phyloP scores from a whole-genome alignment of 1,140 invertebrate genomes.

The Sipha flava region DNA sequence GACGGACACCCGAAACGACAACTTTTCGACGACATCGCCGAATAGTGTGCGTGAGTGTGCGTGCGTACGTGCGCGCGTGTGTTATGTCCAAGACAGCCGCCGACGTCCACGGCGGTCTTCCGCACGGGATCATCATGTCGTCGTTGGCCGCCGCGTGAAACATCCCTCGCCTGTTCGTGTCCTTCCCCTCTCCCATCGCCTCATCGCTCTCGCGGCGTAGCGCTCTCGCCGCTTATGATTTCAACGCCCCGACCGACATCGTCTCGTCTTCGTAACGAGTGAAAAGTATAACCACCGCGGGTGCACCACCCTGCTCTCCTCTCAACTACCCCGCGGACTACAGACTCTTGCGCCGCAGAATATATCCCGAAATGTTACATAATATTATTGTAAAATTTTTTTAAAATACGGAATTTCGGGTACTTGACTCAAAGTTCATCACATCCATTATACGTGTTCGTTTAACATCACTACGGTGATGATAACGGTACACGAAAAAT shows the following conservation, averaged over 20 bases:
- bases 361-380: too few relatives aligned
- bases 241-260: conserved; percentile 8
- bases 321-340: background rate
- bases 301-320: background rate
- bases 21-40: too few relatives aligned
- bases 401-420: too few relatives aligned
- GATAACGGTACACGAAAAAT: conserved; percentile 20
- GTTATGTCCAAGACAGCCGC: background rate
- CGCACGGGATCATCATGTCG: background rate
- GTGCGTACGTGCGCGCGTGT: background rate
- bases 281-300: background rate
- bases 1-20: background rate
- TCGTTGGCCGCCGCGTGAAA: background rate
- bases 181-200: background rate
- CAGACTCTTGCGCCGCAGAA: too few relatives aligned
- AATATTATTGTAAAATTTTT: too few relatives aligned
- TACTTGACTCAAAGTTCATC: too few relatives aligned
- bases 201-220: background rate
- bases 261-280: too few relatives aligned
- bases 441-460: too few relatives aligned
- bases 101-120: background rate
- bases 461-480: too few relatives aligned
- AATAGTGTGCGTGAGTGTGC: too few relatives aligned
- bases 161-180: background rate
- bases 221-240: background rate